phyloP scores from a whole-genome alignment of 2,797 vertebrate species.

The Benthosema pterotum region DNA sequence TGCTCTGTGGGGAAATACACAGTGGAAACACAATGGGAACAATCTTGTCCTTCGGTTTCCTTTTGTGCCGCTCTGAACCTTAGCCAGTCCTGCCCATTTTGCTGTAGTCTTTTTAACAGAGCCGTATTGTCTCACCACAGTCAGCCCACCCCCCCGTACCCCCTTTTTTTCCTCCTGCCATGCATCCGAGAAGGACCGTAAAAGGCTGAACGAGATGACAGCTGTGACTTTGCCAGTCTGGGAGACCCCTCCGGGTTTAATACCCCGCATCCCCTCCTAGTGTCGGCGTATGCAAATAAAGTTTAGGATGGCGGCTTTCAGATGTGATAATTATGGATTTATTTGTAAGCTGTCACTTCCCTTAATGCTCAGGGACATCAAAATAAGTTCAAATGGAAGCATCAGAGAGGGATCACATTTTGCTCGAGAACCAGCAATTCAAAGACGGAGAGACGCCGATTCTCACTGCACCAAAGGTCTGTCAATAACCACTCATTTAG shows the following conservation, averaged over 20 bases:
- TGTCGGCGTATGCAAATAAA: slow-evolving; percentile 83
- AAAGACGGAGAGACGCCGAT: slow-evolving; percentile 76
- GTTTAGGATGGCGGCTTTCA: slow-evolving; percentile 77
- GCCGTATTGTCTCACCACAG: slow-evolving; percentile 66
- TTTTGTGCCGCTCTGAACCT: slow-evolving; percentile 79
- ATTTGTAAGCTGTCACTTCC: slow-evolving; percentile 89
- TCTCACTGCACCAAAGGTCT: slow-evolving; percentile 78
- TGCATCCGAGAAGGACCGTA: slow-evolving; percentile 74
- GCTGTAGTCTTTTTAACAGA: slow-evolving; percentile 69
- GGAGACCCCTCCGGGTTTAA: slow-evolving; percentile 78
- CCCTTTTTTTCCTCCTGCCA: slow-evolving; percentile 51
- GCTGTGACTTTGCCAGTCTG: slow-evolving; percentile 72
- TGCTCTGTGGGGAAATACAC: slow-evolving; percentile 81
- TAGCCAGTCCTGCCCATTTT: slow-evolving; percentile 73
- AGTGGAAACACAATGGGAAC: slow-evolving; percentile 67
- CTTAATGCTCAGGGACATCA: slow-evolving; percentile 86
- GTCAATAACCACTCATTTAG: slow-evolving; percentile 84
- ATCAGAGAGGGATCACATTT: slow-evolving; percentile 83
- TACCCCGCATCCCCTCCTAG: slow-evolving; percentile 76
- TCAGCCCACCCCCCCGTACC: slow-evolving; percentile 58
- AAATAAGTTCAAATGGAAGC: slow-evolving; percentile 83
- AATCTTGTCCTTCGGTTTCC: slow-evolving; percentile 80
- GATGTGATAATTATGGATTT: slow-evolving; percentile 88
- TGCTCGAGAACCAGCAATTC: slow-evolving; percentile 77
- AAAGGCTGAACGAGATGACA: slow-evolving; percentile 78